A percentile compares a stretch with the other conserved stretches of the same genome.
Evolutionary conservation across 2,888 invertebrate species (phyloP).

Genomic region (Diadegma fenestrale): DNA sequence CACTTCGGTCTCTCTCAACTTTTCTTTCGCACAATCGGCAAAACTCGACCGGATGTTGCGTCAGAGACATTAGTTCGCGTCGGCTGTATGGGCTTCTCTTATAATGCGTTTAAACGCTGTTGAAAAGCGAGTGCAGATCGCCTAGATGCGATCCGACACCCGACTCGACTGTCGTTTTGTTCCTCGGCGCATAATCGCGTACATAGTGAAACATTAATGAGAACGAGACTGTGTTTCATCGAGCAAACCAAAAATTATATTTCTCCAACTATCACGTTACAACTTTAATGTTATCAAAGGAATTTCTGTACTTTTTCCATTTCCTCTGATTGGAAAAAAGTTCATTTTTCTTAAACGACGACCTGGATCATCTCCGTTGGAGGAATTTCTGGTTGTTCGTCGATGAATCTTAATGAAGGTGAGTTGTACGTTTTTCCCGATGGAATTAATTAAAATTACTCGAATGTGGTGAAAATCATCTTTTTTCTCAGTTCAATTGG

Average conservation of each 20-base stretch:
- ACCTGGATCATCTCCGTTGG: not conserved
- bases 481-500: not conserved
- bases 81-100: not conserved
- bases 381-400: not conserved
- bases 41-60: slow-evolving; percentile 79
- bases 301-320: not conserved
- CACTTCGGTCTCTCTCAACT: not conserved
- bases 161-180: slow-evolving; percentile 65
- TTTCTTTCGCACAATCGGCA: slow-evolving; percentile 70
- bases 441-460: not conserved
- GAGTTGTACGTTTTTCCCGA: not conserved
- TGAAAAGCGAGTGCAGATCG: slow-evolving; percentile 75
- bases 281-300: not conserved
- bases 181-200: slow-evolving; percentile 20
- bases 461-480: not conserved
- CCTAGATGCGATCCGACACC: slow-evolving; percentile 79
- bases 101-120: slow-evolving; percentile 16
- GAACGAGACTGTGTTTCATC: slow-evolving; percentile 17
- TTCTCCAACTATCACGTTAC: not conserved
- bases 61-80: slow-evolving; percentile 69
- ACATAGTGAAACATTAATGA: slow-evolving; percentile 21
- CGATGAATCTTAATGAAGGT: slow-evolving; percentile 26
- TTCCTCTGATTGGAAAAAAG: not conserved
- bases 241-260: slow-evolving; percentile 6
- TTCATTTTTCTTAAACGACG: not conserved